A percentile compares a stretch with the other conserved stretches of the same genome.
Conservation (phyloP, 2,888 invertebrate genomes). For the Eurytoma californica region DNA sequence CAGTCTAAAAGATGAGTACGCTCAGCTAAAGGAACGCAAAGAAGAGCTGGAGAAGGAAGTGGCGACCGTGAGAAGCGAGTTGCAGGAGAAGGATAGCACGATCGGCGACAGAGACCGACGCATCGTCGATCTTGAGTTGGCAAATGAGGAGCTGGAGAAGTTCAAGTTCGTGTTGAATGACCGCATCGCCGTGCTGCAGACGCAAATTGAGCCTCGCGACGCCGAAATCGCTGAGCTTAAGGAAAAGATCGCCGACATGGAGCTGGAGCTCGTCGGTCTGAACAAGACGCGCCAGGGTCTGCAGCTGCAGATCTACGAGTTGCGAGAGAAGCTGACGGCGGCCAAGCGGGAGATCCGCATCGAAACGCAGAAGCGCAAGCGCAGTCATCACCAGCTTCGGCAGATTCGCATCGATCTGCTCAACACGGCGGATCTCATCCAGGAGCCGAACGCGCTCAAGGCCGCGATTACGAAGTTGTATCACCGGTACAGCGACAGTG, state of each 20-base stretch:
- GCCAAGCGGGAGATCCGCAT: conserved; percentile 83
- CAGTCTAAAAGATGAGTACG: conserved; percentile 82
- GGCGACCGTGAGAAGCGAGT: conserved; percentile 88
- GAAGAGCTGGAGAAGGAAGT: conserved; percentile 86
- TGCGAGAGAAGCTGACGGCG: conserved; percentile 85
- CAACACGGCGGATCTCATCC: conserved; percentile 85
- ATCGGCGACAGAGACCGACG: conserved; percentile 91
- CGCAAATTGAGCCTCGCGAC: conserved; percentile 90
- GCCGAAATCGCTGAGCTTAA: conserved; percentile 89
- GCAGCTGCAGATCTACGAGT: conserved; percentile 85
- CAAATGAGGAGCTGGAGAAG: conserved; percentile 92
- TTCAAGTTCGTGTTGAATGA: conserved; percentile 93
- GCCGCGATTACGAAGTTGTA: conserved; percentile 78
- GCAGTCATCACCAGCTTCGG: conserved; percentile 81
- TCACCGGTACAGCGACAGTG: conserved; percentile 84
- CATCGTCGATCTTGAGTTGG: conserved; percentile 88
- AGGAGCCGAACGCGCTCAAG: conserved; percentile 82
- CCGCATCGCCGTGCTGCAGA: conserved; percentile 91
- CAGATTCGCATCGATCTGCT: conserved; percentile 89
- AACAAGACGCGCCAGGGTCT: conserved; percentile 84
- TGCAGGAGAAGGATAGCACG: conserved; percentile 87
- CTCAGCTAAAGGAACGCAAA: conserved; percentile 83
- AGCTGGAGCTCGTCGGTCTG: conserved; percentile 86
- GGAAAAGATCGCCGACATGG: conserved; percentile 88
- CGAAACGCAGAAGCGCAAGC: conserved; percentile 80